Evolutionary conservation across 2,797 vertebrate genomes (phyloP), one percentile per base, ranked within the genome.

Genomic region (Hippoglossus hippoglossus): DNA sequence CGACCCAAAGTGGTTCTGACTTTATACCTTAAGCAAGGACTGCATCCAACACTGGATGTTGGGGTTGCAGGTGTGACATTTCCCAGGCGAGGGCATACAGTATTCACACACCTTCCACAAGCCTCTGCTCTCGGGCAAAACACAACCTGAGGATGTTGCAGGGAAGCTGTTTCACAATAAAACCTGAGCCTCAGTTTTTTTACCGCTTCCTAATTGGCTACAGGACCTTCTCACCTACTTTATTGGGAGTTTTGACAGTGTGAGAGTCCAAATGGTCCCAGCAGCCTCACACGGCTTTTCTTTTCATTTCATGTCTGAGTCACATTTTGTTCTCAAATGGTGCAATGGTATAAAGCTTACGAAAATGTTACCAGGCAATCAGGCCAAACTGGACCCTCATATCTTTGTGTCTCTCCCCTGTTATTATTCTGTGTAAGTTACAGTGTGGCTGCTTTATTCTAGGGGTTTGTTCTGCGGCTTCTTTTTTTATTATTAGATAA

Each of bases 21-120:
- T 87, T 90, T 52, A 73, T 78, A 89, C 88, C 84, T 89, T 82
- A 80, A 86, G 86, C 89, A 62, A 84, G 68, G 67, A 73, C 69
- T 77, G 69, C 75, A 86, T 89, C 82, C 78, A 81, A 87, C 85
- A 85, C 85, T 84, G 74, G 69, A 80, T 85, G 78, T 55, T 81
- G 74, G 11, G 68, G 76, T 39, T 59, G 58, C 57, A 67, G 69
- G 85, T 88, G 87, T 89, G 89, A 93, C 87, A 88, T 91, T 88
- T 91, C 71, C 56, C 46, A 71, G 53, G 72, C 77, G 77, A 80
- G 82, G 85, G 88, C 85, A 19, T 19, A 46, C 58, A 25, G 39
- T 24, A 83, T 89, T 88, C 85, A 79, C 80, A 87, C 84, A 91
- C 89, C 87, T 92, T 89, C 87, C 85, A 84, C 79, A 63, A 79